Evolutionary conservation across 2,888 invertebrate genomes (phyloP).

Genomic region (Pyrocoelia pectoralis): DNA sequence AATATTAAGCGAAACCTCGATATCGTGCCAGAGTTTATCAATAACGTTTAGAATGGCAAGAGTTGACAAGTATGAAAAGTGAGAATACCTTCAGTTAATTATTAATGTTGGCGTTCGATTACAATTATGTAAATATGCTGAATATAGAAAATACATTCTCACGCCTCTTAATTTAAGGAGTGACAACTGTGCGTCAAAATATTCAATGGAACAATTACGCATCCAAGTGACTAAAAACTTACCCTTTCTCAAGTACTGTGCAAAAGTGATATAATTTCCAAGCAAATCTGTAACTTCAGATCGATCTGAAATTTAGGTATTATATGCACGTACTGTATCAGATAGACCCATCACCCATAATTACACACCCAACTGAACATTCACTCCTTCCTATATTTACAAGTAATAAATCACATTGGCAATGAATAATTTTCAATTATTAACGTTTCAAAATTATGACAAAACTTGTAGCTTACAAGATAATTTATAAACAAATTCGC

Average conservation of each 20-base stretch:
- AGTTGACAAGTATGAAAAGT: too few relatives aligned
- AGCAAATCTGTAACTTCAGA: too few relatives aligned
- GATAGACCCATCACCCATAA: neutral
- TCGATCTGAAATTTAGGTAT: too few relatives aligned
- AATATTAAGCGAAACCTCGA: too few relatives aligned
- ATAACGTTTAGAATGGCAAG: too few relatives aligned
- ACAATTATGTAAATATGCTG: neutral
- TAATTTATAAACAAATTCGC: neutral
- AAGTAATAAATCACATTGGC: neutral
- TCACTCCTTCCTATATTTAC: neutral
- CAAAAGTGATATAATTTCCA: too few relatives aligned
- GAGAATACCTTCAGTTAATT: neutral
- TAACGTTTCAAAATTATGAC: neutral
- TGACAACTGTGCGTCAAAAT: neutral
- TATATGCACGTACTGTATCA: neutral
- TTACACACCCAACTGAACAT: neutral
- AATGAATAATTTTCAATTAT: neutral
- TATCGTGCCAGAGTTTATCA: too few relatives aligned
- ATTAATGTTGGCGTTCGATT: neutral
- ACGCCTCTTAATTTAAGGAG: neutral
- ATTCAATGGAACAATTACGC: too few relatives aligned
- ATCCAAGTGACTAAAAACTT: too few relatives aligned
- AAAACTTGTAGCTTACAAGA: neutral
- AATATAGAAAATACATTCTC: neutral
- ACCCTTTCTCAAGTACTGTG: too few relatives aligned